Percentiles rank a stretch among this genome's conserved stretches.
phyloP scores from a whole-genome alignment of 2,113 vertebrate species.

The Cyprinodon tularosa region DNA sequence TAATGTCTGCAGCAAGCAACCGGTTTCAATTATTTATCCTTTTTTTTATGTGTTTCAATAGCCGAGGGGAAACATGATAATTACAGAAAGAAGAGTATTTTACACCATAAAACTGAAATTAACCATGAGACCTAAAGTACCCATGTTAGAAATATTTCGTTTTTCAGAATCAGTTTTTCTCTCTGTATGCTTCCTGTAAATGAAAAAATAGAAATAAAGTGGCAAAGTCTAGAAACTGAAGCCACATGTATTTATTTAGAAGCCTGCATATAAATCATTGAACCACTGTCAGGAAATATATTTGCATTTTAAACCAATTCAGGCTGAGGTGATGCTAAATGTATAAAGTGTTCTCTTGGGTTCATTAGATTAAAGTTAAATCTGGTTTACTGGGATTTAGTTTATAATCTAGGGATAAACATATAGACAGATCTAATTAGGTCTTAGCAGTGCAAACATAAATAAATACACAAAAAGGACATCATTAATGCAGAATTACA shows the following conservation, averaged over 20 bases:
- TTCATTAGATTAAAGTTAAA: neutral
- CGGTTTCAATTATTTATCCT: constrained; percentile 28
- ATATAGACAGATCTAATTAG: neutral
- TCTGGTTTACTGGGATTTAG: neutral
- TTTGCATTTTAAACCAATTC: neutral
- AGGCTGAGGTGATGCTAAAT: neutral
- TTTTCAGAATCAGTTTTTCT: neutral
- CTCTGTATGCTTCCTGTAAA: no score
- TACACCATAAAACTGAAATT: neutral
- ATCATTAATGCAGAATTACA: neutral
- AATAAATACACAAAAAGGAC: neutral
- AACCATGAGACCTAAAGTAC: neutral
- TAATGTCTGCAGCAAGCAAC: constrained; percentile 23
- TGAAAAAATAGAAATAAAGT: no score
- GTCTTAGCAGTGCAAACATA: neutral
- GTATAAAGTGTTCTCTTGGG: neutral
- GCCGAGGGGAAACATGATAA: neutral
- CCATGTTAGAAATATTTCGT: neutral
- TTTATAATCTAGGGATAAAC: neutral
- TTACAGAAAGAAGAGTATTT: neutral
- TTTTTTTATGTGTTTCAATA: constrained; percentile 19
- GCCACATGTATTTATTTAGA: no score
- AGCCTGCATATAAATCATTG: neutral
- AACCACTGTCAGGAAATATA: neutral
- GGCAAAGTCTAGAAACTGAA: no score